Percentiles rank a stretch among this genome's conserved stretches.
Evolutionary conservation across 2,113 vertebrate species (phyloP).

Genomic region (Triplophysa siluroides): DNA sequence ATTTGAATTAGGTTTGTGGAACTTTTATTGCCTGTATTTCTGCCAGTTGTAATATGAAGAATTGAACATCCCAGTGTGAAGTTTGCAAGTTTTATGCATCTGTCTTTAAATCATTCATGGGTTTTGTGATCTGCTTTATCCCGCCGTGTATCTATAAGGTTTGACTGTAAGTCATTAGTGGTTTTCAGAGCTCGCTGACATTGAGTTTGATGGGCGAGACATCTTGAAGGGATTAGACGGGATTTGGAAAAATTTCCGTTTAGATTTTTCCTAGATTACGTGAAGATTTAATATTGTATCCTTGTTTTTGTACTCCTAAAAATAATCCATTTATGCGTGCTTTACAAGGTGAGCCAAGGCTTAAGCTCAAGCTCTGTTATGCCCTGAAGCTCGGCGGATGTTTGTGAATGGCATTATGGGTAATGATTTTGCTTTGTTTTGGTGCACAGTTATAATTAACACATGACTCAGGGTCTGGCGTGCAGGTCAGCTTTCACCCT

Average conservation of each 20-base stretch:
- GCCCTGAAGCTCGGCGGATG: constrained; percentile 23
- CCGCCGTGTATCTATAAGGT: constrained; percentile 49
- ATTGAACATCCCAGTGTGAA: constrained; percentile 61
- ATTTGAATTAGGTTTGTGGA: background rate
- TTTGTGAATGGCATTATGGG: constrained; percentile 36
- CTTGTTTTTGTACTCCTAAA: background rate
- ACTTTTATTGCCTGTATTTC: background rate
- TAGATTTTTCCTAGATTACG: background rate
- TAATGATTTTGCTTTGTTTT: constrained; percentile 52
- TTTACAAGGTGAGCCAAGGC: constrained; percentile 21
- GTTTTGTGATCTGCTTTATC: constrained; percentile 41
- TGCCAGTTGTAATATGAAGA: constrained; percentile 26
- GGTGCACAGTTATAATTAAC: constrained; percentile 56
- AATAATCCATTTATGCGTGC: background rate
- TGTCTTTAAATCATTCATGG: constrained; percentile 60
- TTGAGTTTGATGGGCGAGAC: background rate
- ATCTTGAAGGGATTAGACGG: constrained; percentile 25
- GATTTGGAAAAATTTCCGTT: background rate
- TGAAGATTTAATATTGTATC: background rate
- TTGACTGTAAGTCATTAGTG: constrained; percentile 42
- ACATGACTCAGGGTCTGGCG: constrained; percentile 51
- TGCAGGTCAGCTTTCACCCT: constrained; percentile 42
- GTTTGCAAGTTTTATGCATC: constrained; percentile 56
- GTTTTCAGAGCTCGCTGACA: background rate
- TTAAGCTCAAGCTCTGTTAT: background rate